These are phyloP conservation scores for Crotalus helleri DNA, from an alignment of 2,113 vertebrate species.

Conservation along the genomic window DNA sequence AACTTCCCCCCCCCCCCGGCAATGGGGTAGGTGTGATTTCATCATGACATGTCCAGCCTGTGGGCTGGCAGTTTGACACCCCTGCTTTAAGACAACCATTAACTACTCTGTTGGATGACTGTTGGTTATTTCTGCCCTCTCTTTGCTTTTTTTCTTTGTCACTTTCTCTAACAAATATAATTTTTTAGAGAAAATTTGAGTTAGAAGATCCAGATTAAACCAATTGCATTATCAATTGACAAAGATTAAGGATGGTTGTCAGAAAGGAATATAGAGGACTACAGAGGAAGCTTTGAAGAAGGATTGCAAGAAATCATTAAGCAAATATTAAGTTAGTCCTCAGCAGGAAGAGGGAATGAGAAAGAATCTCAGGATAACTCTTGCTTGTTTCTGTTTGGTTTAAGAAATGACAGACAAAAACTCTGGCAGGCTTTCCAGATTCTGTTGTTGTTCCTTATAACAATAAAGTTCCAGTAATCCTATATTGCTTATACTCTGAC, in stretches of 20 bases:
- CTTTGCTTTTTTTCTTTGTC: background rate
- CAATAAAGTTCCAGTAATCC: background rate
- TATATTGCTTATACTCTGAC: background rate
- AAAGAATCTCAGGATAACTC: background rate
- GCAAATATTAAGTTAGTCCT: background rate
- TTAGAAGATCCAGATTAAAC: background rate
- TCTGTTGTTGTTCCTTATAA: background rate
- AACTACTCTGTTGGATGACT: background rate
- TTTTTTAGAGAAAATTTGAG: background rate
- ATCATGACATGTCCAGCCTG: too few relatives aligned
- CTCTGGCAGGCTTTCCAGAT: background rate
- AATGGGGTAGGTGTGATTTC: too few relatives aligned
- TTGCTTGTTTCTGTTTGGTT: background rate
- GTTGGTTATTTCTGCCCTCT: background rate
- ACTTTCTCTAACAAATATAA: background rate
- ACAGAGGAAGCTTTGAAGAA: background rate
- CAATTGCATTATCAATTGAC: background rate
- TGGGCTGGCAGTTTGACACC: too few relatives aligned
- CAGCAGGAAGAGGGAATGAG: background rate
- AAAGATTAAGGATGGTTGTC: background rate
- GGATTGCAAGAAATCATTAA: background rate
- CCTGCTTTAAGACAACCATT: background rate
- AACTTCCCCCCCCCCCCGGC: too few relatives aligned
- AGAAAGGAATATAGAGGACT: background rate
- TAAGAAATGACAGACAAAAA: background rate